phyloP scores from a whole-genome alignment of 1,140 invertebrate species.

The Rhagoletis pomonella region DNA sequence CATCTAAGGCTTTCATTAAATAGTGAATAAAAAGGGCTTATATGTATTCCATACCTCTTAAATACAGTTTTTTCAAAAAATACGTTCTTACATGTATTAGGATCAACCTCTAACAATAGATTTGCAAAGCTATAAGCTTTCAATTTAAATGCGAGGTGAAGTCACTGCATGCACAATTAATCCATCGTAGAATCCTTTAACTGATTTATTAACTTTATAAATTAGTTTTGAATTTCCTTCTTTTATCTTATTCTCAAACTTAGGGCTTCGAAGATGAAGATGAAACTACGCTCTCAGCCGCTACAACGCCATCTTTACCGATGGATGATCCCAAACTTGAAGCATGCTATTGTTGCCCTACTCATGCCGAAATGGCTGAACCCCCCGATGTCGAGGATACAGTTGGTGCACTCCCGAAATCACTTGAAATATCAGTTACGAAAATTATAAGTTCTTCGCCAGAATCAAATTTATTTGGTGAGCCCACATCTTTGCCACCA shows the following conservation, averaged over 20 bases:
- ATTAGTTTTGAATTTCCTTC: neutral
- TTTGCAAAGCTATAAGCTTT: no score
- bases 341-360: slow-evolving; percentile 66
- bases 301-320: slow-evolving; percentile 68
- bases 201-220: no score
- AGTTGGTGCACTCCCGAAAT: slow-evolving; percentile 10
- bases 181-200: no score
- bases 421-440: slow-evolving; percentile 52
- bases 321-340: slow-evolving; percentile 64
- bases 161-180: no score
- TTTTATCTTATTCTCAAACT: neutral
- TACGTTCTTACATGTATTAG: no score
- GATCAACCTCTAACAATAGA: no score
- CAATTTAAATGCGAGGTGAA: no score
- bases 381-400: slow-evolving; percentile 64
- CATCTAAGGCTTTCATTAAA: no score
- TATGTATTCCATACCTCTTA: no score
- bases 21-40: no score
- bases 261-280: slow-evolving; percentile 74
- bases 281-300: slow-evolving; percentile 76
- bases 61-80: no score
- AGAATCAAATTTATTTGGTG: slow-evolving; percentile 44
- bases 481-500: slow-evolving; percentile 3
- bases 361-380: slow-evolving; percentile 60
- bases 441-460: slow-evolving; percentile 53